Base-by-base conservation (phyloP, 2,113 vertebrate genomes). In the Aythya baeri region DNA sequence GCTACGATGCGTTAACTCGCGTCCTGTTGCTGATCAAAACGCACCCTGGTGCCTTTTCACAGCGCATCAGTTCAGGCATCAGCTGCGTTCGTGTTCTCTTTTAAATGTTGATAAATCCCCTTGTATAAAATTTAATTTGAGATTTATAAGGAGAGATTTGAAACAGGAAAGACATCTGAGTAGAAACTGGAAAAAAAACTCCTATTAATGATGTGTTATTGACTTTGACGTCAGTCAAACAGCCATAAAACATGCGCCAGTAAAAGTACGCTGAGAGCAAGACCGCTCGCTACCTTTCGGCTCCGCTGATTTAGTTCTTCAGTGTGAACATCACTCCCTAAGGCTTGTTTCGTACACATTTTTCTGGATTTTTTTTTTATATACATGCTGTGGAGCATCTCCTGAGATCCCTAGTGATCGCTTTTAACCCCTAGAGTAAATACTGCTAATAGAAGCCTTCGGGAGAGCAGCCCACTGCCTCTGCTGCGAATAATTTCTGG, bases 91-190 rank as follows among this genome's bases (percentile, higher is more conserved):
- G 2, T 79, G 14, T 91, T 89, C 93, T 75, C 23, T 76, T 91
- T 79, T 25, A 77, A 68, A 82, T 5, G 1, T 59, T 59, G 79
- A 87, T 94, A 95, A 94, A 92, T 92, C 67, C 50, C 32, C 46
- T 68, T 71, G 27, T 76, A 85, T 96, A 74, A 97, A 96, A 94
- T 57, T 44, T 86, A 88, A 91, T 93, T 95, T 80, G 87, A 89
- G 75, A 89, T 92, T 95, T 91, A 93, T 68, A 86, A 84, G 70
- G 86, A 89, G 91, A 77, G 70, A 91, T 86, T 87, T 81, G 82
- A 92, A 93, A 70, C 61, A 34, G 67, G 88, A 88, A 93, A 87
- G 91, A 66, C 49, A 79, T 78, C 72, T 63, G 75, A 92, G 73
- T 68, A 79, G 91, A 75, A 94, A 91, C 44, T 9, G 75, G 83